Evolutionary conservation across 2,888 invertebrate genomes (phyloP), one percentile per base, ranked within the genome.

Genomic region (Hemicrepidius hirtus): DNA sequence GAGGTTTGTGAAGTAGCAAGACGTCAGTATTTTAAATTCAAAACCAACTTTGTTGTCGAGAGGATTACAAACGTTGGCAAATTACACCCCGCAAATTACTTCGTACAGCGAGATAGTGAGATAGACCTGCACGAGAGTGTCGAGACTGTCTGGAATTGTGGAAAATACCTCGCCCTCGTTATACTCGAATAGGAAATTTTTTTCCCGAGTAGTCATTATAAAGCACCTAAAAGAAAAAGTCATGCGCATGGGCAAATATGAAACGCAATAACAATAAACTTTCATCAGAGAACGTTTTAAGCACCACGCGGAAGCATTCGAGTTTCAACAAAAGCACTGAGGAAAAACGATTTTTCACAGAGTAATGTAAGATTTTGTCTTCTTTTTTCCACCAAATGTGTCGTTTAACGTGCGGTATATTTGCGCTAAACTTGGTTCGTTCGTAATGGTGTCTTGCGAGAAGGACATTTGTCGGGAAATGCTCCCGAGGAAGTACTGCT

Each of bases 1-100:
- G 32, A 49, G 46, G n/a, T 21, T 53, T 50, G 57, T 41, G 44
- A 18, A 67, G 20, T 46, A 59, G 41, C 46, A 67, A 67, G 67
- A 57, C 41, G 72, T 49, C 50, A 53, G 71, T 64, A 63, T 75
- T 75, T 75, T 69, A 75, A 75, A 72, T 72, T 65, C 75, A 67
- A 72, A 75, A 69, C 55, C 65, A 72, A 66, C 65, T 60, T 68
- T 63, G 64, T 53, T 53, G 64, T 68, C 49, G 24, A 57, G 76
- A 73, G 73, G 72, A 73, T 75, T 69, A 71, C 70, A 76, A 76
- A 72, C 63, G 72, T 70, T 60, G 66, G 71, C 73, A 73, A 76
- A 76, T 75, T 75, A 76, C 71, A 71, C 70, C 55, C 73, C 71
- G 71, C 75, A 75, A 76, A 76, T 75, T 76, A 73, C 73, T 70